Base-by-base conservation (phyloP, 2,888 invertebrate genomes). In the Drosophila monieri region DNA sequence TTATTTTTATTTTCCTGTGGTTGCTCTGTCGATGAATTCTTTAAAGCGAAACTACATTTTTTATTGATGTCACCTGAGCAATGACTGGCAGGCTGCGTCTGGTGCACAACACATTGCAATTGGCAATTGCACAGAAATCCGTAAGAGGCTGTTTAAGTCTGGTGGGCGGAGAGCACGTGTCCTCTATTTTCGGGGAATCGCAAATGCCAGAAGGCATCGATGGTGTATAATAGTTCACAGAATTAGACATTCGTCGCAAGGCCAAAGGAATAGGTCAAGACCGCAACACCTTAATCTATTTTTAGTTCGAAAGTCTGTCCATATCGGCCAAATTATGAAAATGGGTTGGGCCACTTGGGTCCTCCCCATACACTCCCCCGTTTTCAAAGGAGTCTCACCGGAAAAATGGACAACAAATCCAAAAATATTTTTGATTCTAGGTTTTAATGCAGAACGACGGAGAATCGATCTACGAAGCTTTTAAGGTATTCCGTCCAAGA, bases 51-150 rank as follows among this genome's bases (percentile, higher is more conserved):
- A 8, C n/a, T 15, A 35, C 35, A 27, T 46, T 25, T 25, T 56
- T 56, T 56, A 43, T 14, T 14, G 39, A 12, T n/a, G 25, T 35
- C 27, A 60, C 46, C 60, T 62, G 44, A 35, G 10, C n/a, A 27
- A 2, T 43, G 41, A 2, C 14, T 39, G 14, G 8, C 14, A 14
- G 27, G 27, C 27, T 14, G 15, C n/a, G 46, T 61, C 47, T 43
- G 44, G 55, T 66, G 49, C 53, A 65, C 51, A 53, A 61, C 27
- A 46, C 60, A 60, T 60, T 60, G 37, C 59, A 60, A 60, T 60
- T 60, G 60, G 37, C 60, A 59, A 46, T 44, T 27, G 18, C 12
- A 18, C 10, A 12, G 15, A 14, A 35, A 41, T 9, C 21, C 4
- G n/a, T 32, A 32, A 14, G 41, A 25, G 30, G 59, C 23, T 23